Evolutionary conservation across 2,113 vertebrate genomes (phyloP), one percentile per base, ranked within the genome.

Genomic region (Sinosuthora webbiana): DNA sequence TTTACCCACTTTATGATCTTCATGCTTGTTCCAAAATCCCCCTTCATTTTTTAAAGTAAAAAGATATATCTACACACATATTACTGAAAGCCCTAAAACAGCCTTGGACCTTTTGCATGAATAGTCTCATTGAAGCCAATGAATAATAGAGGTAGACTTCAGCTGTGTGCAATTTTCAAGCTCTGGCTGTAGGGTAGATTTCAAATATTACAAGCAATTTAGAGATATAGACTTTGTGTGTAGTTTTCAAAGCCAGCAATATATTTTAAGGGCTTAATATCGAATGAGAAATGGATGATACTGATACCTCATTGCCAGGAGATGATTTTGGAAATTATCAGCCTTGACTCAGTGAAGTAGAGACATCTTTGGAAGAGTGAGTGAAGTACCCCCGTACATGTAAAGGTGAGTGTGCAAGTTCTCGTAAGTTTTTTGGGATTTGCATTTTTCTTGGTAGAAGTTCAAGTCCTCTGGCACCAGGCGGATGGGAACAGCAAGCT

Each of bases 31-130:
- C 75, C 12, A 23, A 93, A 86, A 93, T 87, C 63, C 42, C 75
- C 47, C 60, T 89, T 95, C 84, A 83, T 96, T 95, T 96, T 95
- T 93, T 73, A 91, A 95, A 86, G 75, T 91, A 78, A 89, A 88
- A 92, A 80, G 79, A 83, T 87, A 67, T 65, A 94, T 59, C 45
- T 73, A 57, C 45, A 30, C 52, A 69, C 25, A 8, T 83, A 89
- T 89, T 92, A 76, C 64, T 3, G 7, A 83, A 90, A 94, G 70
- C 87, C 39, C 55, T 90, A 73, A 85, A 91, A 87, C 59, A 70
- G 75, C 59, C 62, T 82, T 69, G 63, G 65, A 89, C 81, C 39
- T 87, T 79, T 85, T 80, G 39, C 60, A 63, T 84, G 63, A 89
- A 78, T 86, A 83, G 70, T 74, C 91, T 93, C 31, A 59, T 91